These are phyloP conservation scores for Eospalax fontanierii DNA, from an alignment of 2,797 vertebrate genomes.

Conservation along the genomic window DNA sequence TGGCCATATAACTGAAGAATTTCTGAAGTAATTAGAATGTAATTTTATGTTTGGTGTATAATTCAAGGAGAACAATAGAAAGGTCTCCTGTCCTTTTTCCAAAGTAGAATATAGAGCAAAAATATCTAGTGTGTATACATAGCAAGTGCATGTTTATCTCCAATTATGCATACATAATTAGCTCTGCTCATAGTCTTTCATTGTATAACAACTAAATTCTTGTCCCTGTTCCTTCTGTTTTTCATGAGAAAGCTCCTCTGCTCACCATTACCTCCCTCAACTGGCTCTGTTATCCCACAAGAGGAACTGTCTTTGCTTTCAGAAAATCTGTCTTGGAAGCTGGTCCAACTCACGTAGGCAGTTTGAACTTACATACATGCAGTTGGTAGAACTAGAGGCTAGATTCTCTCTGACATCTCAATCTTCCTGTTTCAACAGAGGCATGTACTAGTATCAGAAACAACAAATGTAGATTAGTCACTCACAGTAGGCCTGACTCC, in stretches of 20 bases:
- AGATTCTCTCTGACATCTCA: background rate
- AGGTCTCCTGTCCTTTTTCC: conserved; percentile 10
- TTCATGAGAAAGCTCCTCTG: background rate
- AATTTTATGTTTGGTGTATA: background rate
- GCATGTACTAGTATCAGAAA: background rate
- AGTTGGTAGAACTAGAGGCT: background rate
- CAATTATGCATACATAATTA: background rate
- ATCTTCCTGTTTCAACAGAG: background rate
- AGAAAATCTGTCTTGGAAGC: background rate
- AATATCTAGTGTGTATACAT: background rate
- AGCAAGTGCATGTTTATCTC: background rate
- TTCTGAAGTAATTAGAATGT: background rate
- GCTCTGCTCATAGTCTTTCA: background rate
- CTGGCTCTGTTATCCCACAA: background rate
- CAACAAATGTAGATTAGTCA: background rate
- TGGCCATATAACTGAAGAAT: background rate
- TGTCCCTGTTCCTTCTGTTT: background rate
- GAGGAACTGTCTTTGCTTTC: background rate
- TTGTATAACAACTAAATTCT: background rate
- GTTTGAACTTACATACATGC: background rate
- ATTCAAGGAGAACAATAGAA: no score
- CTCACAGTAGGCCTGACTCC: background rate
- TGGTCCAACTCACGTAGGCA: background rate
- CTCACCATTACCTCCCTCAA: no score
- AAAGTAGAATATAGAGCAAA: background rate